Evolutionary conservation across 2,888 invertebrate species (phyloP), one percentile per base, ranked within the genome.

Genomic region (Latheticus oryzae): DNA sequence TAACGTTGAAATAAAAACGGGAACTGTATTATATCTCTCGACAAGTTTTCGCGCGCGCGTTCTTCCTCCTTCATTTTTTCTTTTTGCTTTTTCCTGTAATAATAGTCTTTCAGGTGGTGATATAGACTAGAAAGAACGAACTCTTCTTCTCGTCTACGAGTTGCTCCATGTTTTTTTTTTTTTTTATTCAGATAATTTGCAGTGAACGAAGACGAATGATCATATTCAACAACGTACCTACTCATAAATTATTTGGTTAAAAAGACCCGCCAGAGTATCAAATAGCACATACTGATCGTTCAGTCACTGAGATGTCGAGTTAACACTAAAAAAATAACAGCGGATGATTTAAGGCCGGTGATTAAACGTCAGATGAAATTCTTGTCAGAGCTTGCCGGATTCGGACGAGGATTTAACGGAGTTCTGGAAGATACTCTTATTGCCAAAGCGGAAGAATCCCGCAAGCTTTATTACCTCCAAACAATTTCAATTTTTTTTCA

Each of bases 171-270:
- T n/a, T n/a, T n/a, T n/a, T n/a, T n/a, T n/a, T n/a, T n/a, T 30
- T 43, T 45, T 45, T 45, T 45, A 45, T 19, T 15, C 48, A 15
- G 24, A 38, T 50, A 50, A 37, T 50, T 50, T 38, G 50, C 38
- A 26, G 17, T 19, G 13, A 38, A 50, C 50, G 38, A 50, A 50
- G 50, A 50, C 38, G 50, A 37, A 50, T 50, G 37, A 28, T 50
- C 28, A 28, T 28, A 50, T 37, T 30, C 50, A 50, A 50, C 50
- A 38, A 38, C 50, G 50, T 28, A 38, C 38, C 37, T 48, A 50
- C 26, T 47, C 47, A 24, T 47, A 47, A 50, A 38, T 50, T 50
- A 50, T 38, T 37, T 38, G n/a, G 21, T 15, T 50, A 50, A 50
- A 50, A 50, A 50, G 50, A n/a, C n/a, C 50, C 35, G 35, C 24